Evolutionary conservation across 1,140 invertebrate genomes (phyloP), one percentile per base, ranked within the genome.

Genomic region (Heliconius eleuchia): DNA sequence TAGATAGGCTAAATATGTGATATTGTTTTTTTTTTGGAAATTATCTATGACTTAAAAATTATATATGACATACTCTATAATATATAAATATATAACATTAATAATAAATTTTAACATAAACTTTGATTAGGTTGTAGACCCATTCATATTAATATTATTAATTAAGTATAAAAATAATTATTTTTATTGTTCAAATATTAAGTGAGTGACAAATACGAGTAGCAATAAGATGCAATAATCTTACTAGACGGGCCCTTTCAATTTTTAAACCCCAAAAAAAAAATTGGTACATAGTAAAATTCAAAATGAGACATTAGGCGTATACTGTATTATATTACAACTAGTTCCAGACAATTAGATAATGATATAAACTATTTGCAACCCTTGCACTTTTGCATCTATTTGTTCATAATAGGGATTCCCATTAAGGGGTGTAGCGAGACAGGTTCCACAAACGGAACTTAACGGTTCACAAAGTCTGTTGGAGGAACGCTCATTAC

Each of bases 391-490:
- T 89, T 91, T 88, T 83, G 85, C 84, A 83, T 85, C 75, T 89
- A 84, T 92, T 89, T 88, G 86, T 83, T 83, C 85, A 88, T 77
- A 84, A 23, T 86, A 87, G 78, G 84, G 84, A 86, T 88, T 87
- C 80, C 76, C 77, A 80, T 46, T 80, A 55, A 77, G 83, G 81
- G 80, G 82, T 89, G 77, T 86, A 86, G 80, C 80, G 78, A 79
- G 86, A 89, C 91, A 86, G 90, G 89, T 93, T 93, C 90, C 81
- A 70, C 80, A 86, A 92, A 94, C 91, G 89, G 91, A 91, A 90
- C 88, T 86, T 94, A 94, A 94, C 92, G 91, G 92, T 92, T 86
- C 84, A 82, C 83, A 79, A 82, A 81, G 90, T 88, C 91, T 90
- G 91, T 94, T 93, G 83, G 74, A 82, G 81, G 57, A 79, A 83